Conservation (phyloP, 2,888 invertebrate species). For the Drosophila putrida region DNA sequence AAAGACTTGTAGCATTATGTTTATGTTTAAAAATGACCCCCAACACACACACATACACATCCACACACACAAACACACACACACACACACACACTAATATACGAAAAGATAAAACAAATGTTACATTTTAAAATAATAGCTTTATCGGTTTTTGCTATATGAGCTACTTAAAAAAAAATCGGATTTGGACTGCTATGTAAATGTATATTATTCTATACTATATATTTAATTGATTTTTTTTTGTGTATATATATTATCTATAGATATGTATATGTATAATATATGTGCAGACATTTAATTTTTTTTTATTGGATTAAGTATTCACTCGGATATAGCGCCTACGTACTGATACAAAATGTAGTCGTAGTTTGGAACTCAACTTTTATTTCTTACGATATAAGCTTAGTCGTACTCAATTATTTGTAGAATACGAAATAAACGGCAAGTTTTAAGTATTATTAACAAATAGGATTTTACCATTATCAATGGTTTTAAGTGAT, state of each 20-base stretch:
- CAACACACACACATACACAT: conserved; percentile 2
- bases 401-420: conserved; percentile 34
- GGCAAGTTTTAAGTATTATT: conserved; percentile 52
- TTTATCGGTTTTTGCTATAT: conserved; percentile 51
- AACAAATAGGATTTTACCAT: conserved; percentile 4
- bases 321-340: conserved; percentile 25
- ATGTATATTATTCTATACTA: conserved; percentile 53
- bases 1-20: conserved; percentile 50
- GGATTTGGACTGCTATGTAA: conserved; percentile 70
- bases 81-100: conserved; percentile 4
- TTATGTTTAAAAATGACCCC: conserved; percentile 28
- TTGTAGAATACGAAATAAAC: conserved; percentile 60
- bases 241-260: conserved; percentile 13
- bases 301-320: conserved; percentile 34
- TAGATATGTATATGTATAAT: conserved; percentile 25
- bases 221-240: conserved; percentile 36
- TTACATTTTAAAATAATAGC: conserved; percentile 41
- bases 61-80: conserved; percentile 2
- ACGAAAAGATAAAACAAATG: conserved; percentile 26
- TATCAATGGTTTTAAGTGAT: background rate
- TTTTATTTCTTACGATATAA: conserved; percentile 33
- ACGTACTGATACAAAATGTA: conserved; percentile 63
- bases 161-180: conserved; percentile 33
- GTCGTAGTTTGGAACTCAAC: conserved; percentile 32
- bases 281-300: conserved; percentile 29